Conservation (phyloP, 2,888 invertebrate species). For the Papilio protenor region DNA sequence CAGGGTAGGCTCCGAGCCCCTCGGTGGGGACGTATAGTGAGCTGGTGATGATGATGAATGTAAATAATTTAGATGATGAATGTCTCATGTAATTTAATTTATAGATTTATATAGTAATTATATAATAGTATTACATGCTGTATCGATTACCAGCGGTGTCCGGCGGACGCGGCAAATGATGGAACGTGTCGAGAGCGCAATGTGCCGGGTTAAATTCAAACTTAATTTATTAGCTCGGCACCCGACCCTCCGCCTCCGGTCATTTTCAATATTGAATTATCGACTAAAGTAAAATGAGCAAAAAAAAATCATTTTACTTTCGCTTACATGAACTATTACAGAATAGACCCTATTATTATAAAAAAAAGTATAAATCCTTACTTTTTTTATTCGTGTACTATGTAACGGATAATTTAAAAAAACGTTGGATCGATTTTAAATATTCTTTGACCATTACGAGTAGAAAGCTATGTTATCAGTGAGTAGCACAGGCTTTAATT, state of each 20-base stretch:
- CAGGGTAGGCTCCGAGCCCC: too few relatives aligned
- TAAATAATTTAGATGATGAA: too few relatives aligned
- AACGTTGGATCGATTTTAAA: too few relatives aligned
- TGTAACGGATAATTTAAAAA: too few relatives aligned
- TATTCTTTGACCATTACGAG: too few relatives aligned
- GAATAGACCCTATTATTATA: background rate
- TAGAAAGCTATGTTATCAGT: too few relatives aligned
- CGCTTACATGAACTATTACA: background rate
- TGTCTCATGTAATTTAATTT: background rate
- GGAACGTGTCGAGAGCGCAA: conserved; percentile 23
- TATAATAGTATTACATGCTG: background rate
- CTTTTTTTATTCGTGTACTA: too few relatives aligned
- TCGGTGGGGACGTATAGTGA: too few relatives aligned
- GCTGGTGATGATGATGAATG: too few relatives aligned
- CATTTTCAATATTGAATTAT: conserved; percentile 19
- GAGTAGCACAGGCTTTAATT: too few relatives aligned
- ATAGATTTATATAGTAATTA: background rate
- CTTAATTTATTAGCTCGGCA: conserved; percentile 17
- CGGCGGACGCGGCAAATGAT: conserved; percentile 7
- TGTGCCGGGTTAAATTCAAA: conserved; percentile 23
- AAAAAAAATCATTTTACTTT: background rate
- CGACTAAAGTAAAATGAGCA: conserved; percentile 11
- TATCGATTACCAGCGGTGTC: conserved; percentile 1
- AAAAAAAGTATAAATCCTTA: too few relatives aligned
- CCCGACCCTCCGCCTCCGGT: conserved; percentile 10